Conservation (phyloP, 2,113 vertebrate genomes). For the Gasterosteus nipponicus region DNA sequence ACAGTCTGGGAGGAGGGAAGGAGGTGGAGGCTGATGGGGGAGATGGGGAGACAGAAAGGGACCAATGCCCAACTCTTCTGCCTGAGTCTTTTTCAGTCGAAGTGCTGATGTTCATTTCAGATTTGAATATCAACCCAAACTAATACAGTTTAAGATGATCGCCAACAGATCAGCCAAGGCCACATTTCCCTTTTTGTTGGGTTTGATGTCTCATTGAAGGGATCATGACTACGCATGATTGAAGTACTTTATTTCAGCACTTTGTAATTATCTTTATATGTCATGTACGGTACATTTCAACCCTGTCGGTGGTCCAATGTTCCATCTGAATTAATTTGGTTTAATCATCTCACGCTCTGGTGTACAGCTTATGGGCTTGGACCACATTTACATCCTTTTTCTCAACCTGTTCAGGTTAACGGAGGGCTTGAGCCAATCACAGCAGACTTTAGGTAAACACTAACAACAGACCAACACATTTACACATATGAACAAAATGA, state of each 20-base stretch:
- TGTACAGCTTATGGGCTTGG: constrained; percentile 17
- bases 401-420: background rate
- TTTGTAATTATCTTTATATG: constrained; percentile 26
- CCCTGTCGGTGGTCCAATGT: constrained; percentile 28
- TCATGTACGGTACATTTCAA: constrained; percentile 22
- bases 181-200: background rate
- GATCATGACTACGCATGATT: constrained; percentile 23
- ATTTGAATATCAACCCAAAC: constrained; percentile 7
- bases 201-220: background rate
- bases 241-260: constrained; percentile 15
- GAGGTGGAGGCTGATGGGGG: background rate
- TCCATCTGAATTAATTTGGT: constrained; percentile 45
- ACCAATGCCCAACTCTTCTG: constrained; percentile 22
- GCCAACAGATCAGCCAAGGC: background rate
- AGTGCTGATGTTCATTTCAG: constrained; percentile 40
- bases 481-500: background rate
- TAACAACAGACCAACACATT: background rate
- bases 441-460: background rate
- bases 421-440: constrained; percentile 5
- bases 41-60: background rate
- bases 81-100: constrained; percentile 8
- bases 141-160: background rate
- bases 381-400: constrained; percentile 19
- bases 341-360: constrained; percentile 31
- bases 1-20: background rate